Evolutionary conservation across 2,113 vertebrate species (phyloP), one percentile per base, ranked within the genome.

Genomic region (Syngnathus floridae): DNA sequence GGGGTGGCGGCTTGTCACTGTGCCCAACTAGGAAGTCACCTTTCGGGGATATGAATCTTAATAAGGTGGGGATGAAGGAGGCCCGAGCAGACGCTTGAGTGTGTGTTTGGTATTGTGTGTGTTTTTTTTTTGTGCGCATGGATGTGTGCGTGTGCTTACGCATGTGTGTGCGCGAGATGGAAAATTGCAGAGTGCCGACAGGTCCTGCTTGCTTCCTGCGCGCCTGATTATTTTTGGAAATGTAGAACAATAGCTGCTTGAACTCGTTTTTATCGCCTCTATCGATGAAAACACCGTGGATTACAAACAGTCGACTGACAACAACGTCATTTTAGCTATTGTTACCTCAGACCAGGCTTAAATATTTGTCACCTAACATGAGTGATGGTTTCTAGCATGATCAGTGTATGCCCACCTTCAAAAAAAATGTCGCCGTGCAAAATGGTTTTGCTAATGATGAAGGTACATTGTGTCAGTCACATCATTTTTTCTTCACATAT

Each of bases 21-120:
- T 84, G 84, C 90, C 88, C 83, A 71, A 87, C 86, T 84, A 87
- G 89, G 84, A 88, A 91, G 89, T 91, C 91, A 91, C 91, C 89
- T 90, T 90, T 90, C 75, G 65, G 81, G 88, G 88, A 90, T 89
- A 88, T 89, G 90, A 91, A 91, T 92, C 88, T 88, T 90, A 91
- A 92, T 91, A 82, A 88, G 86, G 67, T 80, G 76, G 73, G 72
- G 72, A 68, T 65, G 78, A 71, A 65, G 61, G 52, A 45, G 41
- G 48, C 60, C 45, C 31, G 51, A 71, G 76, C 68, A 75, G 73
- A 73, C 73, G 67, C 77, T 60, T 48, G 66, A 67, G 55, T 65
- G 54, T 65, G 49, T 59, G 40, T 41, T 8, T 41, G 40, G 26
- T 31, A 31, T 31, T 66, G 55, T 62, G 67, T 66, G 41, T 14